These are phyloP conservation scores for Acrobasis consociella DNA, from an alignment of 2,888 invertebrate species.

Conservation along the genomic window DNA sequence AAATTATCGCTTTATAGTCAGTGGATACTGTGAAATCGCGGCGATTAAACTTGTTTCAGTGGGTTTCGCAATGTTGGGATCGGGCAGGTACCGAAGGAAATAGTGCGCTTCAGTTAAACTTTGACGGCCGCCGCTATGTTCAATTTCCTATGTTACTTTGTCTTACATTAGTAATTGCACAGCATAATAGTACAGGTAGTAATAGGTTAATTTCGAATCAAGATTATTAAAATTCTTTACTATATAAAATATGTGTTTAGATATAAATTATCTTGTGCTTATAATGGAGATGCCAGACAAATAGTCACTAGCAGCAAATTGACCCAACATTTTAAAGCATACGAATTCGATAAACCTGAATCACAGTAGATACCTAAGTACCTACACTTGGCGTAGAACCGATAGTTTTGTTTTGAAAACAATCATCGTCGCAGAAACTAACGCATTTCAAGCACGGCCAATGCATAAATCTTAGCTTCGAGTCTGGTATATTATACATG, in stretches of 20 bases:
- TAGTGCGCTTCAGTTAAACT: constrained; percentile 11
- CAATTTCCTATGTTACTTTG: neutral
- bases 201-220: too few relatives aligned
- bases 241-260: too few relatives aligned
- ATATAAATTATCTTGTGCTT: too few relatives aligned
- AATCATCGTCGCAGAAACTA: constrained; percentile 31
- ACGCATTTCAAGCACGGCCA: constrained; percentile 1
- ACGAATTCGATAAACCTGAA: neutral
- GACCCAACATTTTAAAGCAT: neutral
- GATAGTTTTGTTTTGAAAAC: constrained; percentile 47
- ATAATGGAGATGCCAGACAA: neutral
- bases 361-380: neutral
- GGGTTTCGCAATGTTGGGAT: constrained; percentile 25
- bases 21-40: constrained; percentile 49
- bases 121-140: neutral
- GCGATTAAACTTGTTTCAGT: constrained; percentile 38
- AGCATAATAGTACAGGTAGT: too few relatives aligned
- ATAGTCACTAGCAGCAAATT: neutral
- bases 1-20: constrained; percentile 51
- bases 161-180: too few relatives aligned
- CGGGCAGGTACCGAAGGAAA: constrained; percentile 14
- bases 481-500: neutral
- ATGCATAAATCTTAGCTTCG: neutral
- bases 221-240: too few relatives aligned
- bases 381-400: constrained; percentile 36